Percentiles rank a stretch among this genome's conserved stretches.
Conservation (phyloP, 2,113 vertebrate genomes). For the Oxygymnocypris stewartii region DNA sequence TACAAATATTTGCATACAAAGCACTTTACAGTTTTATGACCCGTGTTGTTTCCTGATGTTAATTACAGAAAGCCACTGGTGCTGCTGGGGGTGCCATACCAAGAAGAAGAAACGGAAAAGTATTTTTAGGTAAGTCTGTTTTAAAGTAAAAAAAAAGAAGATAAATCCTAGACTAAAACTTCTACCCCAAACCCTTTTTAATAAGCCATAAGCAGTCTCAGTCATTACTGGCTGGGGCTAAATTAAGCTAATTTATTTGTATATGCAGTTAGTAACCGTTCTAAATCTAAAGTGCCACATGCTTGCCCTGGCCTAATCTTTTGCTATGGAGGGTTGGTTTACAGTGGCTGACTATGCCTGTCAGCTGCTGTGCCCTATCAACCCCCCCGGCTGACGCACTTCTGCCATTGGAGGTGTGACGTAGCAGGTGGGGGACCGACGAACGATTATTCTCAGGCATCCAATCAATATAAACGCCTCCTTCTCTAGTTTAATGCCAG, state of each 20-base stretch:
- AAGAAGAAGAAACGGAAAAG: constrained; percentile 89
- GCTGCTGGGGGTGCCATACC: constrained; percentile 90
- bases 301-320: constrained; percentile 61
- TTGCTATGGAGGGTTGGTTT: constrained; percentile 66
- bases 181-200: not conserved
- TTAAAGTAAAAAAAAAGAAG: not conserved
- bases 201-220: constrained; percentile 50
- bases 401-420: constrained; percentile 60
- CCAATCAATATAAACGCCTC: constrained; percentile 6
- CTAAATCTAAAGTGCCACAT: constrained; percentile 79
- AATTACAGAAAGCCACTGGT: constrained; percentile 89
- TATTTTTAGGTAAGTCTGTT: constrained; percentile 85
- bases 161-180: not conserved
- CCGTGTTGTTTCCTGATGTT: constrained; percentile 46
- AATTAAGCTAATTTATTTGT: constrained; percentile 78
- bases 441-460: constrained; percentile 52
- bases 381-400: constrained; percentile 61
- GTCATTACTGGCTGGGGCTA: constrained; percentile 56
- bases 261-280: constrained; percentile 80
- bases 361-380: constrained; percentile 81
- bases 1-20: not conserved
- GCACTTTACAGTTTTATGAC: constrained; percentile 8
- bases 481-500: not conserved
- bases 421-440: constrained; percentile 57
- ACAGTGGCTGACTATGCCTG: constrained; percentile 60